Evolutionary conservation across 2,888 invertebrate genomes (phyloP), one percentile per base, ranked within the genome.

Genomic region (Lacanobia oleracea): DNA sequence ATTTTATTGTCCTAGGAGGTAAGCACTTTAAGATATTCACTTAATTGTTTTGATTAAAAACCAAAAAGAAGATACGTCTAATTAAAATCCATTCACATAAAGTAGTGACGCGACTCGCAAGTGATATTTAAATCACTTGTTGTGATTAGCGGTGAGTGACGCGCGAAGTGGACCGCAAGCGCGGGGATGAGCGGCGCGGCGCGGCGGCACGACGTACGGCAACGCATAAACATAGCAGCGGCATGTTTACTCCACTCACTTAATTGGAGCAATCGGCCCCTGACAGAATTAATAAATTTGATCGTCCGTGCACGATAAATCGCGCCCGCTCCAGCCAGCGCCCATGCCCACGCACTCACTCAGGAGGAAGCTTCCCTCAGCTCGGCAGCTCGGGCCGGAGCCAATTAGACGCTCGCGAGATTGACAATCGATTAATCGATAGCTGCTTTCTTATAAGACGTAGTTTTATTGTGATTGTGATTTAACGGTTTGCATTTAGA

Each of bases 211-310:
- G 83, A 75, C 67, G 72, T 84, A 81, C 83, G 65, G 83, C 84
- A 80, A 75, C 87, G 84, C 92, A 94, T 94, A 94, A 94, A 94
- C 92, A 91, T 89, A 86, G 83, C 88, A 81, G 88, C 89, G 91
- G 91, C 91, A 90, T 93, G 93, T 94, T 94, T 95, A 94, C 93
- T 91, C 90, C 89, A 86, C 88, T 88, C 91, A 88, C 92, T 95
- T 94, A 95, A 94, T 94, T 94, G 93, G 93, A 94, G 92, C 93
- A 93, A 94, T 94, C 93, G 92, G 88, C 90, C 88, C 86, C 88
- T 88, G 92, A 93, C 93, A 92, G 93, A 92, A 93, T 94, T 93
- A 93, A 94, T 94, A 94, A 94, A 94, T 94, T 92, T 89, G 89
- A 93, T 90, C 89, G 90, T 89, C 87, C 85, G 90, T 85, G 86